A percentile compares a stretch with the other conserved stretches of the same genome.
These are phyloP conservation scores for Achlya flavicornis DNA, from an alignment of 2,888 invertebrate species.

Conservation along the genomic window DNA sequence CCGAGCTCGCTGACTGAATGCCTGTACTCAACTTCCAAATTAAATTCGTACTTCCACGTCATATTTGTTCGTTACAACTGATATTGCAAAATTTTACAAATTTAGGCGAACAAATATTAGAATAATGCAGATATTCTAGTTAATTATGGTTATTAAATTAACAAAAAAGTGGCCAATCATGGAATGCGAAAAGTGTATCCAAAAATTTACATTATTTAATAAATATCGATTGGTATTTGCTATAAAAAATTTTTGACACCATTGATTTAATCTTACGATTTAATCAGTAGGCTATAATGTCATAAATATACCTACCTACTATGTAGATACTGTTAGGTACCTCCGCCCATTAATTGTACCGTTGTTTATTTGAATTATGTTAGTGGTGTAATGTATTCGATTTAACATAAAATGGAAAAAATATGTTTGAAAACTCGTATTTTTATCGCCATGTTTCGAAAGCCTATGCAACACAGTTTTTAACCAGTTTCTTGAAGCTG, in stretches of 20 bases:
- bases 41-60: not conserved
- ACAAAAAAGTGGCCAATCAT: conserved; percentile 39
- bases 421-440: conserved; percentile 36
- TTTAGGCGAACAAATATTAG: conserved; percentile 24
- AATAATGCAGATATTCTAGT: conserved; percentile 29
- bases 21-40: conserved; percentile 12
- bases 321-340: not conserved
- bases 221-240: not conserved
- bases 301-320: not conserved
- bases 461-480: conserved; percentile 61
- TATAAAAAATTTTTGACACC: not conserved
- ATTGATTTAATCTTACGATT: not conserved
- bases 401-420: conserved; percentile 23
- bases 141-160: conserved; percentile 39
- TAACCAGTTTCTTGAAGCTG: conserved; percentile 55
- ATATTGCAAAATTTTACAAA: conserved; percentile 21
- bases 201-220: conserved; percentile 14
- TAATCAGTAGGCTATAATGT: not conserved
- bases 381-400: not conserved
- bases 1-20: conserved; percentile 18
- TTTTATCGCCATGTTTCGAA: conserved; percentile 60
- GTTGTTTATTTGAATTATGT: not conserved
- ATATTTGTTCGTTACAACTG: not conserved
- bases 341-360: not conserved
- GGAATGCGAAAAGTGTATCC: conserved; percentile 31